Evolutionary conservation across 2,113 vertebrate species (phyloP).

Genomic region (Vombatus ursinus): DNA sequence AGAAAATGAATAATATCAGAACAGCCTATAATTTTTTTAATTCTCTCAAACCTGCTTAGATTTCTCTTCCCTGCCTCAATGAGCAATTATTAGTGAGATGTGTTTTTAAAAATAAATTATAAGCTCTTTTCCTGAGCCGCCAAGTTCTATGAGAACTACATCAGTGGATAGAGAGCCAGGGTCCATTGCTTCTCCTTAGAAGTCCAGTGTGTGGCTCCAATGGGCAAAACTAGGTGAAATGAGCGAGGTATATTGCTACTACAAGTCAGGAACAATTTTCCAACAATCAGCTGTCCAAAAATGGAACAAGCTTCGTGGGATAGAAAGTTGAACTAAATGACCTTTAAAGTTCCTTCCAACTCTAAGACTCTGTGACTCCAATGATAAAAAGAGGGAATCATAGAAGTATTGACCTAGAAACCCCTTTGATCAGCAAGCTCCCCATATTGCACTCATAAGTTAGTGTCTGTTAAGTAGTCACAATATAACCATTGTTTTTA

Average conservation of each 20-base stretch:
- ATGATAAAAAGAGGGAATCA: neutral
- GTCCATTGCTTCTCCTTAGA: too few relatives aligned
- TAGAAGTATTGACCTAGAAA: neutral
- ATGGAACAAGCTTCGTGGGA: neutral
- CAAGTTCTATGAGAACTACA: too few relatives aligned
- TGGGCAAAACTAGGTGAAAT: conserved; percentile 82
- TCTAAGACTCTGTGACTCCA: neutral
- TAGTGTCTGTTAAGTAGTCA: neutral
- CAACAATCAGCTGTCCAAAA: neutral
- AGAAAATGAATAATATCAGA: too few relatives aligned
- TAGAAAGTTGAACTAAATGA: neutral
- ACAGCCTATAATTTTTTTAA: too few relatives aligned
- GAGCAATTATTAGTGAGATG: too few relatives aligned
- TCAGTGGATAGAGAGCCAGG: too few relatives aligned
- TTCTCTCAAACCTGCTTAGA: too few relatives aligned
- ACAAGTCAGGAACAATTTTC: neutral
- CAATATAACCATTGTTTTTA: neutral
- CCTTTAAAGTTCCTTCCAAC: neutral
- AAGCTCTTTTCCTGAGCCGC: too few relatives aligned
- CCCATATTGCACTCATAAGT: neutral
- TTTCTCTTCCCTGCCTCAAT: too few relatives aligned
- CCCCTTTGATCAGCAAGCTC: neutral
- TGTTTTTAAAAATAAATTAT: too few relatives aligned
- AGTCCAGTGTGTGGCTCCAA: conserved; percentile 54
- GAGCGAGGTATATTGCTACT: neutral